Percentiles rank a stretch among this genome's conserved stretches.
These are phyloP conservation scores for Lucilia sericata DNA, from an alignment of 1,140 invertebrate genomes.

Conservation along the genomic window DNA sequence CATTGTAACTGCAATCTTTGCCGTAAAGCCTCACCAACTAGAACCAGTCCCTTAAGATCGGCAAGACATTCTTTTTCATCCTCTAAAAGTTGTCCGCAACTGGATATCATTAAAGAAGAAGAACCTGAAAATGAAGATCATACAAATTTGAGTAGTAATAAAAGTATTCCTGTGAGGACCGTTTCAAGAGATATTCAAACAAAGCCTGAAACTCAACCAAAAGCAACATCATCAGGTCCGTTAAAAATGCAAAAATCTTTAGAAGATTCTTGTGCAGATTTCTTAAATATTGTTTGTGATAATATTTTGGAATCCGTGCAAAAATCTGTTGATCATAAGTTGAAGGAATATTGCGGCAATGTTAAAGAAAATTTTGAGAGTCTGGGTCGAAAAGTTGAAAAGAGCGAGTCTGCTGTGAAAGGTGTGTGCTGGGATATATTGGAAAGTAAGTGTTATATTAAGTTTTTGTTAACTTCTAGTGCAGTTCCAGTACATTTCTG, in stretches of 20 bases:
- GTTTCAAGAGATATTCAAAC: no score
- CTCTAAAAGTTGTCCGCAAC: background rate
- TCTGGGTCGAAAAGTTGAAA: background rate
- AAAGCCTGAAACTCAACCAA: no score
- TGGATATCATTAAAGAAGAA: background rate
- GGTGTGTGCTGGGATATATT: background rate
- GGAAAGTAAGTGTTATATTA: background rate
- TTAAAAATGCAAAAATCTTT: constrained; percentile 13
- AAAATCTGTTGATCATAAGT: background rate
- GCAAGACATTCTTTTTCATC: background rate
- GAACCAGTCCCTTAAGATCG: background rate
- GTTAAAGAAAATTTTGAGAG: background rate
- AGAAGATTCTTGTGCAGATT: constrained; percentile 46
- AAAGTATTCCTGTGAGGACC: no score
- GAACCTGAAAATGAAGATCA: background rate
- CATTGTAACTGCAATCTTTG: background rate
- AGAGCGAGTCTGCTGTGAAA: background rate
- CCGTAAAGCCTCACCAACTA: background rate
- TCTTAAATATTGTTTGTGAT: constrained; percentile 46
- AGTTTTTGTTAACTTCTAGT: no score
- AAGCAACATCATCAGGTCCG: no score
- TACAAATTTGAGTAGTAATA: no score
- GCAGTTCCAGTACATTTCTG: no score
- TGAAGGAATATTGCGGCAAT: background rate
- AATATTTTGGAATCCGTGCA: constrained; percentile 46